Base-by-base conservation (phyloP, 2,888 invertebrate genomes). In the Orchesellides sinensis region DNA sequence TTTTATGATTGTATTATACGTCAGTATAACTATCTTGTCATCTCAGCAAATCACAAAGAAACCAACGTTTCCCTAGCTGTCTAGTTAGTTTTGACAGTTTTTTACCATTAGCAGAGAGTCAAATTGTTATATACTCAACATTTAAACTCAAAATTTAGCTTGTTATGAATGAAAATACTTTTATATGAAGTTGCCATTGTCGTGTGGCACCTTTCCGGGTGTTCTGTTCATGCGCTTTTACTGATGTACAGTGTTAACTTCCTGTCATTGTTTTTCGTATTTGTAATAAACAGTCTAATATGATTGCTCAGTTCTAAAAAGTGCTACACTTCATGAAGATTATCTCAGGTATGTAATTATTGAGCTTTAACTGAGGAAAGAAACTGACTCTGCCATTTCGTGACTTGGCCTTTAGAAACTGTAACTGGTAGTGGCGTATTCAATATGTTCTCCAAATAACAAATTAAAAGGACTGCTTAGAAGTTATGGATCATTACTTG, bases 11-110 rank as follows among this genome's bases (percentile, higher is more conserved):
- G 72, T 56, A 73, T 80, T 80, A 80, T 80, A 69, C 56, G 75
- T 66, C 75, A 35, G 56, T 52, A 25, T 45, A 59, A 29, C 63
- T 79, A 52, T 79, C 70, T 65, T 70, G 69, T 69, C 61, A 69
- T 70, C n/a, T n/a, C 81, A 63, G 69, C 74, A 80, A 74, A 81
- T 75, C 81, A 63, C 73, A 74, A 81, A 69, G 63, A 81, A 74
- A 80, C 65, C 73, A 68, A 23, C 63, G 52, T 63, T 54, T 68
- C 35, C 56, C 73, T 73, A 72, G 49, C 81, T 73, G 73, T 54
- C 27, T 74, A 81, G 63, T 81, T 69, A 81, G 47, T 68, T 81
- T 74, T 81, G 81, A 74, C 81, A 81, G 81, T 81, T 74, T 74
- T 69, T 74, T 69, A 74, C 81, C 81, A n/a, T n/a, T n/a, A n/a